These are phyloP conservation scores for Drosophila lacertosa DNA, from an alignment of 1,140 invertebrate genomes.

Conservation along the genomic window DNA sequence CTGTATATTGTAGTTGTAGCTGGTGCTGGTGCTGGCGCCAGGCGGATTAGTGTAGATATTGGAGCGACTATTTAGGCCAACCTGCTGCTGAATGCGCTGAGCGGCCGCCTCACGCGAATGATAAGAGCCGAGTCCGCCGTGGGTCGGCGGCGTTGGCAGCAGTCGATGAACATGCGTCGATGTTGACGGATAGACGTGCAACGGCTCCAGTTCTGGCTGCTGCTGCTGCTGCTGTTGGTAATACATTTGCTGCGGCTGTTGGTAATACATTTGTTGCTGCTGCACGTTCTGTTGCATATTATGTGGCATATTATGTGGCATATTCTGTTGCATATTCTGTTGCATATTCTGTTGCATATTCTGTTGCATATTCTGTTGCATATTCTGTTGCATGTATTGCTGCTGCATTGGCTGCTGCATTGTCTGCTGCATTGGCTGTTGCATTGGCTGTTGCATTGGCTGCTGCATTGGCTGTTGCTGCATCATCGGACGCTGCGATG, in stretches of 20 bases:
- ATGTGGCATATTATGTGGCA: slow-evolving; percentile 12
- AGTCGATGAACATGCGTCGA: slow-evolving; percentile 54
- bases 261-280: slow-evolving; percentile 8
- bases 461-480: slow-evolving; percentile 16
- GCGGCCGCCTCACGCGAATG: slow-evolving; percentile 64
- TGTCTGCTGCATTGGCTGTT: slow-evolving; percentile 28
- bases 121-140: slow-evolving; percentile 54
- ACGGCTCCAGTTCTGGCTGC: too few species aligned
- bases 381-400: slow-evolving; percentile 18
- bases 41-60: slow-evolving; percentile 8
- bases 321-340: slow-evolving; percentile 26
- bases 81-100: slow-evolving; percentile 74
- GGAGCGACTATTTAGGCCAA: slow-evolving; percentile 50
- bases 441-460: slow-evolving; percentile 24
- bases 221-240: background rate
- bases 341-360: slow-evolving; percentile 27
- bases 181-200: too few species aligned
- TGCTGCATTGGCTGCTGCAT: slow-evolving; percentile 18
- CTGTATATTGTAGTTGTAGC: background rate
- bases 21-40: background rate
- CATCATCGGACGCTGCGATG: slow-evolving; percentile 31
- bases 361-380: background rate
- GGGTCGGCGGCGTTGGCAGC: slow-evolving; percentile 66
- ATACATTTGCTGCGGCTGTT: slow-evolving; percentile 18
- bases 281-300: background rate